Base-by-base conservation (phyloP, 2,113 vertebrate species). In the Phyllopteryx taeniolatus region DNA sequence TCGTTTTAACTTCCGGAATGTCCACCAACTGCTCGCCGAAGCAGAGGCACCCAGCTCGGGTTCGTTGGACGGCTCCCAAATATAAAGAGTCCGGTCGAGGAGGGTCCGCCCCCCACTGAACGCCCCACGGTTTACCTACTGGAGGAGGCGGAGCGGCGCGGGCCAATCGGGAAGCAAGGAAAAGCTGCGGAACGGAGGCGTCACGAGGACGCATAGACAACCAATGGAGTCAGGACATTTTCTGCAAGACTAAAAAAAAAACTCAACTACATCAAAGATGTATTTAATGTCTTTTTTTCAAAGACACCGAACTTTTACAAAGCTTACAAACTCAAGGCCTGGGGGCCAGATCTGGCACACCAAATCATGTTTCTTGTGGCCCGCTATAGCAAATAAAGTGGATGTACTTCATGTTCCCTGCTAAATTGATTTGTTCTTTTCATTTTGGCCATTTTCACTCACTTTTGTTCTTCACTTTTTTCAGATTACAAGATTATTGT, bases 71-170 rank as follows among this genome's bases (percentile, higher is more conserved):
- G 43, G 67, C 84, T 73, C 70, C 79, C 73, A 51, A 79, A 89
- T 94, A 91, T 94, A 93, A 92, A 68, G 75, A 54, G 67, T 47
- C 57, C 20, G 44, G 61, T 8, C 15, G 69, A 72, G 4, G 33
- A 61, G 59, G 59, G 51, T 20, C 33, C 51, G 90, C 88, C 88
- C 91, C 89, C 91, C 91, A 13, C 86, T 67, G 65, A 78, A 80
- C 68, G 53, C 81, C 56, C 51, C 20, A 76, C 78, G 72, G 59
- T 66, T 86, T 67, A 88, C 87, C 86, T 80, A 17, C 47, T 44
- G 0, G 39, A 44, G 57, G 47, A 82, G 90, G 82, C 67, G 83
- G 82, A 49, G 59, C 74, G 15, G 47, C 3, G 8, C 1, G 1
- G 69, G 69, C 92, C 79, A 92, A 92, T 93, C 66, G 64, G 31